Percentiles rank a stretch among this genome's conserved stretches.
phyloP scores from a whole-genome alignment of 1,140 invertebrate species.

The Melanaphis sacchari region DNA sequence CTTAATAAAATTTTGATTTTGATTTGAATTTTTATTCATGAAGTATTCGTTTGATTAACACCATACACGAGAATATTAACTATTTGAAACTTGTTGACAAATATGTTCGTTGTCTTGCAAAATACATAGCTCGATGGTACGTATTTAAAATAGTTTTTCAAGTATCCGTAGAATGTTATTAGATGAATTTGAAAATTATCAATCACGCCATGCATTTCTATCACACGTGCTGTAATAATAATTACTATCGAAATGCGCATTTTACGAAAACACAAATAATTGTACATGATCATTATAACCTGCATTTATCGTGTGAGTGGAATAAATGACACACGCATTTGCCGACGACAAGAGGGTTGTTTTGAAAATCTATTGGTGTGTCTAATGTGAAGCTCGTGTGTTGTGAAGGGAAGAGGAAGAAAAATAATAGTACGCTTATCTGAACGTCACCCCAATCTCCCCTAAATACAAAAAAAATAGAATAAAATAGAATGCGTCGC shows the following conservation, averaged over 20 bases:
- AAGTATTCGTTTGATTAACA: no score
- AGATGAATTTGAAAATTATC: not conserved
- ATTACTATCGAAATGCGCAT: not conserved
- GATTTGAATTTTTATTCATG: no score
- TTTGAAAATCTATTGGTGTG: constrained; percentile 32
- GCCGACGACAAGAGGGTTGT: constrained; percentile 5
- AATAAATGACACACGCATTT: not conserved
- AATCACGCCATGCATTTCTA: not conserved
- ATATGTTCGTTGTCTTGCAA: not conserved
- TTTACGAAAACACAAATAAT: not conserved
- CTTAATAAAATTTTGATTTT: no score
- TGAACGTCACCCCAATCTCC: not conserved
- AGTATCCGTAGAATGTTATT: not conserved
- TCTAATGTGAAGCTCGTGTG: not conserved
- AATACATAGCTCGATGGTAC: not conserved
- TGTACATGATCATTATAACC: not conserved
- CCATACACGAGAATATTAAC: no score
- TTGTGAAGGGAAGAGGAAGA: not conserved
- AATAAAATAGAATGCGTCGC: not conserved
- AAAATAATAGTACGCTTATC: constrained; percentile 52
- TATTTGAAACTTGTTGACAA: not conserved
- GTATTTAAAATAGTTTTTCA: not conserved
- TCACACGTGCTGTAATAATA: not conserved
- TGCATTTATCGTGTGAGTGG: not conserved
- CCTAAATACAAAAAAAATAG: not conserved